Evolutionary conservation across 2,888 invertebrate species (phyloP), one percentile per base, ranked within the genome.

Genomic region (Ormia ochracea): DNA sequence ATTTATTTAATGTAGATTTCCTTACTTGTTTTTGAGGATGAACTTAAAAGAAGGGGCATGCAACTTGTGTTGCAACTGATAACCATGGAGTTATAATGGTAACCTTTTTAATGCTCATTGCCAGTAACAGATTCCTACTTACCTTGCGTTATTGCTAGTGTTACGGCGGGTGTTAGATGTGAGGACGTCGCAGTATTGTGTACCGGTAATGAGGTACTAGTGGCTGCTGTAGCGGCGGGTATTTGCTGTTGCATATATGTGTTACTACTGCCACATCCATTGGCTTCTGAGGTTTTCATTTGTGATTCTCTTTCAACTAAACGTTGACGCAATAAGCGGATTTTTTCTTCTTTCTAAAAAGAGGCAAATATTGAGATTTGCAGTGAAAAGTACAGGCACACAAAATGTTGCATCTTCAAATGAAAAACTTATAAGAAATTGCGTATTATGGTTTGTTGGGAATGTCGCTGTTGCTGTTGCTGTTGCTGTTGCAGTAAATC

Each of bases 301-400:
- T 92, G 92, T 73, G 93, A 92, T 84, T 96, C 96, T 61, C 94
- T 93, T 88, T 96, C 96, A 63, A 94, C 93, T 82, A 96, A 90
- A 85, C 95, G 94, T 88, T 94, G 94, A 87, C 96, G 94, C 84
- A 96, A 91, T 84, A 94, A 91, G 82, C 94, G 94, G 82, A 96
- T 96, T 87, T 95, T 94, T 87, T 96, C 96, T 90, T 96, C 96
- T 91, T 96, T 96, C 96, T 96, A 63, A 12, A 76, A 70, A 61
- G n/a, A 68, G 58, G 28, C 66, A 23, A 28, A 50, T 1, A 38
- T 1, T 41, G 6, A 5, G 2, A 33, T 52, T 14, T 23, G 41
- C 6, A 65, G 14, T 21, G 61, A 45, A n/a, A 48, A 31, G 48
- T 4, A 17, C 12, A n/a, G n/a, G 4, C 28, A 28, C 3, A 41